phyloP scores from a whole-genome alignment of 2,888 invertebrate genomes.

The Thymelicus sylvestris region DNA sequence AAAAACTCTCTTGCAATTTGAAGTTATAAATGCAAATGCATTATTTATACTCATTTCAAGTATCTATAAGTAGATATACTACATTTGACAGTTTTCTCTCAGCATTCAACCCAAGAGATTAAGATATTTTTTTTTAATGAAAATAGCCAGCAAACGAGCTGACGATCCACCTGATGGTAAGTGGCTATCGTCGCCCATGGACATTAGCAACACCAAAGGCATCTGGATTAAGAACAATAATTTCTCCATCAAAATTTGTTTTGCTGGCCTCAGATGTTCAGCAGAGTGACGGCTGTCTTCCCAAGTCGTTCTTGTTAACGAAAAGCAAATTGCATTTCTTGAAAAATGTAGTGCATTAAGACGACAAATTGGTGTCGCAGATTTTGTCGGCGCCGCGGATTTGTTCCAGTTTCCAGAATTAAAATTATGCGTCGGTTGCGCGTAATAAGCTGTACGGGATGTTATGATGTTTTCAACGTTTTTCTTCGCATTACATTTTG shows the following conservation, averaged over 20 bases:
- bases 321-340: slow-evolving; percentile 29
- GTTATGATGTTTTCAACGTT: slow-evolving; percentile 19
- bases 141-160: no score
- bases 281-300: not conserved
- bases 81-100: no score
- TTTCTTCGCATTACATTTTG: slow-evolving; percentile 5
- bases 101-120: no score
- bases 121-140: no score
- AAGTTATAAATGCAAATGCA: no score
- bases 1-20: no score
- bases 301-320: not conserved
- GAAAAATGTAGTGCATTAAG: slow-evolving; percentile 18
- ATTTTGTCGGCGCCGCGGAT: slow-evolving; percentile 47
- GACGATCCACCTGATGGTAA: no score
- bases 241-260: not conserved
- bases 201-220: no score
- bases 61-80: no score
- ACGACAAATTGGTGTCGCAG: slow-evolving; percentile 30
- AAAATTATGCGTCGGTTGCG: slow-evolving; percentile 57
- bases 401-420: slow-evolving; percentile 71
- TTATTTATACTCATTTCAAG: no score
- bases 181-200: no score
- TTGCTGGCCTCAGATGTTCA: not conserved
- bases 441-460: slow-evolving; percentile 48
- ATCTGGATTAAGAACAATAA: not conserved